Percentiles rank a stretch among this genome's conserved stretches.
These are phyloP conservation scores for Acronicta leporina DNA, from an alignment of 2,888 invertebrate species.

Conservation along the genomic window DNA sequence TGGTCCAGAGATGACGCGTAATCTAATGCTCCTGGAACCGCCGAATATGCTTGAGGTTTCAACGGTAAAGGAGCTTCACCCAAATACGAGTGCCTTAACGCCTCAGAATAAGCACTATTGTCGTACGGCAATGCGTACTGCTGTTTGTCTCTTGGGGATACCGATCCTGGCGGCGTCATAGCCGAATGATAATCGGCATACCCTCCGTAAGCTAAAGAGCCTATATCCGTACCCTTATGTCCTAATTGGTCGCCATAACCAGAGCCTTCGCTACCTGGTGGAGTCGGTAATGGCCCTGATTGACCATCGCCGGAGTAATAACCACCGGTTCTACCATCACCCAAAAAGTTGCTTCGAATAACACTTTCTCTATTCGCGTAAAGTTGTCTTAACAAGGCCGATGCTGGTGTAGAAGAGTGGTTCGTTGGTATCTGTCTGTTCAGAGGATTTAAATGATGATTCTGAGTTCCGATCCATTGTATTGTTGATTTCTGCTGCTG, in stretches of 20 bases:
- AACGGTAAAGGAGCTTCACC: constrained; percentile 91
- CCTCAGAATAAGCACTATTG: constrained; percentile 91
- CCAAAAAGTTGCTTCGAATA: constrained; percentile 94
- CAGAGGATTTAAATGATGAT: constrained; percentile 89
- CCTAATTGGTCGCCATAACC: constrained; percentile 90
- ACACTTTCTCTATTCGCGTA: constrained; percentile 98
- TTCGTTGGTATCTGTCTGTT: constrained; percentile 89
- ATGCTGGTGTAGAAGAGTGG: constrained; percentile 93
- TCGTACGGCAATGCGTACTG: constrained; percentile 88
- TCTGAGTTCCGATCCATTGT: constrained; percentile 97
- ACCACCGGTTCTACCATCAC: constrained; percentile 83
- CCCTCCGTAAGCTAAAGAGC: constrained; percentile 90
- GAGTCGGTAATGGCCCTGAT: constrained; percentile 94
- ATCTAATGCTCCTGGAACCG: constrained; percentile 91
- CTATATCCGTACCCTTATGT: constrained; percentile 89
- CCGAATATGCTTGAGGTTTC: constrained; percentile 97
- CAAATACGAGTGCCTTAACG: constrained; percentile 88
- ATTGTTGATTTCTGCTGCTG: constrained; percentile 94
- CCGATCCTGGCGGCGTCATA: constrained; percentile 99
- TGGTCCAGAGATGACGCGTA: constrained; percentile 93
- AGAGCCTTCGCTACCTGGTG: constrained; percentile 96
- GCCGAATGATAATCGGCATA: constrained; percentile 96
- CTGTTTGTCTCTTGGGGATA: constrained; percentile 96
- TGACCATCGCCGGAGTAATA: constrained; percentile 90
- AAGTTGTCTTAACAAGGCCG: constrained; percentile 95